phyloP scores from a whole-genome alignment of 2,797 vertebrate species.

The Presbytis comata region DNA sequence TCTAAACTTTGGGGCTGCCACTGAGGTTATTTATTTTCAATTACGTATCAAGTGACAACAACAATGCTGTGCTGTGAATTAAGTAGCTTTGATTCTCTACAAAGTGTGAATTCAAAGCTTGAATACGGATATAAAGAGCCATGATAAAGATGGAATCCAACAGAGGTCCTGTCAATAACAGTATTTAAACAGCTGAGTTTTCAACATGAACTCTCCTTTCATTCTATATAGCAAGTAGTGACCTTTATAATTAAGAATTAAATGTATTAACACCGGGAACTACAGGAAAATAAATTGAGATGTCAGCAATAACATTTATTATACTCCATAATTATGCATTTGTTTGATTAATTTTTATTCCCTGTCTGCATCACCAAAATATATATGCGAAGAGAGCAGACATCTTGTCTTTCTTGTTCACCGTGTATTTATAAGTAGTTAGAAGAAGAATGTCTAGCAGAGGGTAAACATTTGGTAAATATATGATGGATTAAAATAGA shows the following conservation, averaged over 20 bases:
- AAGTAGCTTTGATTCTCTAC: conserved; percentile 71
- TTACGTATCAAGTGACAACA: conserved; percentile 55
- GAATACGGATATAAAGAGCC: background rate
- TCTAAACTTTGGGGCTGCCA: background rate
- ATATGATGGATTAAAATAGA: background rate
- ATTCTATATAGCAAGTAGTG: background rate
- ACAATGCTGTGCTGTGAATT: conserved; percentile 66
- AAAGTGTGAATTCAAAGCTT: conserved; percentile 48
- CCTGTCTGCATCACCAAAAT: background rate
- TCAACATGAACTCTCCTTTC: background rate
- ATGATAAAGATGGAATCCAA: background rate
- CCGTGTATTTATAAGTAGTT: background rate
- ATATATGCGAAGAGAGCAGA: background rate
- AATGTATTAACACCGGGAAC: background rate
- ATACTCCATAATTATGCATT: background rate
- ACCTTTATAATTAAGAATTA: background rate
- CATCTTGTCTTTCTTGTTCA: background rate
- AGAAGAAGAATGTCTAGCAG: background rate
- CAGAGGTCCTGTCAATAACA: background rate
- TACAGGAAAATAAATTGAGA: background rate
- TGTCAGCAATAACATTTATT: background rate
- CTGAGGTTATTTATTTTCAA: conserved; percentile 68
- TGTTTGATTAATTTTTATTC: background rate
- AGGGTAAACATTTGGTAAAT: background rate
- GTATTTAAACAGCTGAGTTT: background rate